A percentile compares a stretch with the other conserved stretches of the same genome.
Evolutionary conservation across 2,113 vertebrate species (phyloP).

Genomic region (Nannobrachium achirus): DNA sequence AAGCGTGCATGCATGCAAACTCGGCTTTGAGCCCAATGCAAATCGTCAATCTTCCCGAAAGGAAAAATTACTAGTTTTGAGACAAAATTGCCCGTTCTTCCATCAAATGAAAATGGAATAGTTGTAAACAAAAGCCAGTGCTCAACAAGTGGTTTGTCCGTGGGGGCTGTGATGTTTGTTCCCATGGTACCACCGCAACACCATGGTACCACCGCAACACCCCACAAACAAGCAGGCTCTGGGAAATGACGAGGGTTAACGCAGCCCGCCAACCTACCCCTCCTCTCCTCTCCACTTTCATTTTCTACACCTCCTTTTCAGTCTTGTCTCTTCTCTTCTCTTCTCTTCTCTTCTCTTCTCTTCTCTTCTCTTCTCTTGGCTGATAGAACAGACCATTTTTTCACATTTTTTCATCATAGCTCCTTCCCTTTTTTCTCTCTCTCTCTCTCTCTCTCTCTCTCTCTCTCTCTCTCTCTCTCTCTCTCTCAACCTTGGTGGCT

Average conservation of each 20-base stretch:
- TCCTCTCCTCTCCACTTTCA: conserved; percentile 8
- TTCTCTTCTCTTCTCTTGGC: background rate
- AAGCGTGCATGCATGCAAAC: no score
- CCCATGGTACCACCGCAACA: conserved; percentile 40
- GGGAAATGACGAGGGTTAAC: conserved; percentile 41
- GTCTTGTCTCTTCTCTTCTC: background rate
- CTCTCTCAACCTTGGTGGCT: conserved; percentile 67
- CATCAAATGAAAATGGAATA: no score
- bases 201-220: conserved; percentile 38
- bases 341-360: background rate
- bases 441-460: background rate
- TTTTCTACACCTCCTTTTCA: no score
- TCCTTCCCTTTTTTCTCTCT: conserved; percentile 21
- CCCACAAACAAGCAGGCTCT: conserved; percentile 7
- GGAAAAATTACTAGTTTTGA: background rate
- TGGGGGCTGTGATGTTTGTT: conserved; percentile 26
- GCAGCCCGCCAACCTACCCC: background rate
- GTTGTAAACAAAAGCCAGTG: background rate
- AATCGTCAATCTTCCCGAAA: background rate
- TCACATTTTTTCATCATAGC: conserved; percentile 1
- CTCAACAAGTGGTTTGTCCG: conserved; percentile 8
- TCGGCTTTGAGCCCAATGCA: no score
- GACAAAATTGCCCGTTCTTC: background rate
- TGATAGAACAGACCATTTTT: background rate
- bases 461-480: background rate